Conservation (phyloP, 2,797 vertebrate genomes). For the Gymnoscopelus microlampas region DNA sequence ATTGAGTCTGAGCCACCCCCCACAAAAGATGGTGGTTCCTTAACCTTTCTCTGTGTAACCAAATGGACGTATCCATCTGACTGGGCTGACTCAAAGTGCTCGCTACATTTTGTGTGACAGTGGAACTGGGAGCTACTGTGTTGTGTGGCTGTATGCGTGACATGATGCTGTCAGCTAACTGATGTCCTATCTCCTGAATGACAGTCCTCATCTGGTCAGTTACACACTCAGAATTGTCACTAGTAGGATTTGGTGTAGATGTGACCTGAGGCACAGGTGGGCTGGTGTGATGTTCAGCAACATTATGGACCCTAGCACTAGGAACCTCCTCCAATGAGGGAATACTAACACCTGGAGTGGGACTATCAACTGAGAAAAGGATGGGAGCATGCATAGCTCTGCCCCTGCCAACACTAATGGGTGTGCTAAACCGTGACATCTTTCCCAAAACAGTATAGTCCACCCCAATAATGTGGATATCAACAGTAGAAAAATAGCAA, state of each 20-base stretch:
- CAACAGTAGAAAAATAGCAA: too few species aligned
- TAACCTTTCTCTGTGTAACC: slow-evolving; percentile 29
- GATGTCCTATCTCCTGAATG: not conserved
- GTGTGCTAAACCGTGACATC: not conserved
- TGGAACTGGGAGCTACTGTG: not conserved
- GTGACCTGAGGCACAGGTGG: not conserved
- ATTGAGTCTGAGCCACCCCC: slow-evolving; percentile 18
- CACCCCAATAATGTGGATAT: too few species aligned
- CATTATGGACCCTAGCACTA: not conserved
- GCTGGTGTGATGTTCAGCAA: not conserved
- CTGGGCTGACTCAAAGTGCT: not conserved
- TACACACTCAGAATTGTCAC: not conserved
- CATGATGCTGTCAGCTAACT: not conserved
- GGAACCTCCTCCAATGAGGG: not conserved
- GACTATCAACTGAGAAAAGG: too few species aligned
- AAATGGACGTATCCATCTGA: not conserved
- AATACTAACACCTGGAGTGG: not conserved
- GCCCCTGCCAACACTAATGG: not conserved
- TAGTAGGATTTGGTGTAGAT: not conserved
- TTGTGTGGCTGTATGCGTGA: not conserved
- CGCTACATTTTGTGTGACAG: not conserved
- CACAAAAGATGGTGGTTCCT: slow-evolving; percentile 25
- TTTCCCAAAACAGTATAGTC: too few species aligned
- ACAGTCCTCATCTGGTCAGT: not conserved
- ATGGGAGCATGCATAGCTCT: not conserved